phyloP scores from a whole-genome alignment of 2,888 invertebrate genomes.

The Cryptophagus acutangulus region DNA sequence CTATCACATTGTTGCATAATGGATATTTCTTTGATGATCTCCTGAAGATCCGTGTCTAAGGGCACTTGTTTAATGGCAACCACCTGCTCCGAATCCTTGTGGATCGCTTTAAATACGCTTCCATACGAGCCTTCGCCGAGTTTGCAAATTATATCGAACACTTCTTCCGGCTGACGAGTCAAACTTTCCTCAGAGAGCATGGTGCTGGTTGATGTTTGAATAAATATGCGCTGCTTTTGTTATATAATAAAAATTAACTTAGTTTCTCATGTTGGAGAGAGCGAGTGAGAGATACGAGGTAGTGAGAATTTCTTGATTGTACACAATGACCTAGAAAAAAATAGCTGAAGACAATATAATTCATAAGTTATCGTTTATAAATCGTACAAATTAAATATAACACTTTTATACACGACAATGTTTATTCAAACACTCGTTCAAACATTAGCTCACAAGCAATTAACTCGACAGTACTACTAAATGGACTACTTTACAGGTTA shows the following conservation, averaged over 20 bases:
- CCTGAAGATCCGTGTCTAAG: slow-evolving; percentile 97
- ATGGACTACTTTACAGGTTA: no score
- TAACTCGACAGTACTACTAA: no score
- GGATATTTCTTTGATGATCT: slow-evolving; percentile 99
- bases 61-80: slow-evolving; percentile 99
- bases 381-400: no score
- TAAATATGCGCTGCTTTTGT: slow-evolving; percentile 23
- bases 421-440: no score
- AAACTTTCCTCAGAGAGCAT: slow-evolving; percentile 96
- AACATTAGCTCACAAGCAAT: no score
- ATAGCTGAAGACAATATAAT: slow-evolving; percentile 26
- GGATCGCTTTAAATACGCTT: slow-evolving; percentile 96
- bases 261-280: no score
- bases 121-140: slow-evolving; percentile 97
- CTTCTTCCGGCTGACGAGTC: slow-evolving; percentile 96
- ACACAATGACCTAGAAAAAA: slow-evolving; percentile 27
- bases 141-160: slow-evolving; percentile 98
- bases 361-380: slow-evolving; percentile 1
- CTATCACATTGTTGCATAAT: slow-evolving; percentile 99
- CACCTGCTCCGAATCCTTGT: slow-evolving; percentile 94
- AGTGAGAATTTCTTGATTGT: no score
- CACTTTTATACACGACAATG: no score
- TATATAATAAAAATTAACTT: no score
- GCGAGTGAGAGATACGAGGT: no score
- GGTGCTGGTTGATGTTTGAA: slow-evolving; percentile 58